Percentiles rank a stretch among this genome's conserved stretches.
Conservation (phyloP, 1,140 invertebrate genomes). For the Lepidostoma basale region DNA sequence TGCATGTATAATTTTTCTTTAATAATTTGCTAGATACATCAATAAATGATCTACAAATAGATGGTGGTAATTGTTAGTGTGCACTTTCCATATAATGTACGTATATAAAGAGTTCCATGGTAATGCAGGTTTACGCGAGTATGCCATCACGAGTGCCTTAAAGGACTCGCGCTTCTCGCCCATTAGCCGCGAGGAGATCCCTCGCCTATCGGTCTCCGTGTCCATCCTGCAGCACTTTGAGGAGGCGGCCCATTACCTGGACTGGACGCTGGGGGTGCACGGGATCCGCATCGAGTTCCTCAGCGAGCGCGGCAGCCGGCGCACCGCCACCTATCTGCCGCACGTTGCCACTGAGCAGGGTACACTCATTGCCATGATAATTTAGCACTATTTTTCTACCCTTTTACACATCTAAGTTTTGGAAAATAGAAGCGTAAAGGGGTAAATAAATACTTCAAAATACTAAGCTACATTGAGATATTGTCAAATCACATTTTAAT, state of each 20-base stretch:
- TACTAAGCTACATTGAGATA: no score
- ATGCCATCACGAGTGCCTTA: slow-evolving; percentile 96
- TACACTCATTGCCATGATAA: not conserved
- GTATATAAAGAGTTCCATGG: no score
- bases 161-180: slow-evolving; percentile 97
- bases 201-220: slow-evolving; percentile 91
- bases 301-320: slow-evolving; percentile 92
- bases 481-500: no score
- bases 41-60: no score
- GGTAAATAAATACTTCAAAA: no score
- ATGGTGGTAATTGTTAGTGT: no score
- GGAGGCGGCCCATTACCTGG: slow-evolving; percentile 91
- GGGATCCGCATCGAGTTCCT: slow-evolving; percentile 98
- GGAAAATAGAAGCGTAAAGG: no score
- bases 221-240: slow-evolving; percentile 93
- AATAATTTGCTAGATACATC: no score
- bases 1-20: no score
- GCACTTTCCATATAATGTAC: no score
- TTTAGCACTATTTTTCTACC: not conserved
- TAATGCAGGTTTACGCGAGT: slow-evolving; percentile 88
- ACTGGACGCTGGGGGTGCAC: slow-evolving; percentile 97
- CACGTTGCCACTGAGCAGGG: slow-evolving; percentile 98
- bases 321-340: slow-evolving; percentile 97
- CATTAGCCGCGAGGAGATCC: slow-evolving; percentile 92
- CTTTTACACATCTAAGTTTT: no score